Evolutionary conservation across 2,113 vertebrate genomes (phyloP).

Genomic region (Lycocorax pyrrhopterus): DNA sequence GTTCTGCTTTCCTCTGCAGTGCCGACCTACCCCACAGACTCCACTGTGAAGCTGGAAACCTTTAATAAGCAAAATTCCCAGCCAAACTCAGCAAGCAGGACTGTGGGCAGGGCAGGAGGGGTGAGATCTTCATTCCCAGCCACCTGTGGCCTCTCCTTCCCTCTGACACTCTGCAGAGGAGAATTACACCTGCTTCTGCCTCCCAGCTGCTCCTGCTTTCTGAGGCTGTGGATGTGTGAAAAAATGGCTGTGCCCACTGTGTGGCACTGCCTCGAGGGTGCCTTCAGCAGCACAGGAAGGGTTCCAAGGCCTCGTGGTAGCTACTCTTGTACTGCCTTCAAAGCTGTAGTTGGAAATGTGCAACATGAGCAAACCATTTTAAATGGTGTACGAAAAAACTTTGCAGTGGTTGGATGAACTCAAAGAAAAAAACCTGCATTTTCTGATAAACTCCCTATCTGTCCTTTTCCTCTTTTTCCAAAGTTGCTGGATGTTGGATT

Average conservation of each 20-base stretch:
- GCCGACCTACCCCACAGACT: neutral
- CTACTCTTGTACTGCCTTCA: neutral
- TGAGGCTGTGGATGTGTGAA: neutral
- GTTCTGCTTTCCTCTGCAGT: no score
- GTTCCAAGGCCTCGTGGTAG: neutral
- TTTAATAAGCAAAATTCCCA: neutral
- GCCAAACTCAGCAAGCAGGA: no score
- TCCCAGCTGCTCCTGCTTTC: neutral
- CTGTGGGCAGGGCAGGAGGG: neutral
- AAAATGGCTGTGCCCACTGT: neutral
- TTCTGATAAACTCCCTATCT: neutral
- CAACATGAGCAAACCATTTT: neutral
- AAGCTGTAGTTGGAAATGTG: accelerated
- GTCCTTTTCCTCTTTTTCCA: neutral
- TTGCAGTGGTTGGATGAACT: no score
- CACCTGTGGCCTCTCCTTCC: accelerated
- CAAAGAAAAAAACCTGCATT: neutral
- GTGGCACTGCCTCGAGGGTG: neutral
- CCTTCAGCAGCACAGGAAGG: neutral
- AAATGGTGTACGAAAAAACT: neutral
- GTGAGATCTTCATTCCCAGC: neutral
- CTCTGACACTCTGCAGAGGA: neutral
- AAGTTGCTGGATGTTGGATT: slow-evolving; percentile 77
- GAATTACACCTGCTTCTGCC: neutral
- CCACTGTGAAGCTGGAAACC: neutral